phyloP scores from a whole-genome alignment of 2,888 invertebrate species.

The Hoplodrina blanda region DNA sequence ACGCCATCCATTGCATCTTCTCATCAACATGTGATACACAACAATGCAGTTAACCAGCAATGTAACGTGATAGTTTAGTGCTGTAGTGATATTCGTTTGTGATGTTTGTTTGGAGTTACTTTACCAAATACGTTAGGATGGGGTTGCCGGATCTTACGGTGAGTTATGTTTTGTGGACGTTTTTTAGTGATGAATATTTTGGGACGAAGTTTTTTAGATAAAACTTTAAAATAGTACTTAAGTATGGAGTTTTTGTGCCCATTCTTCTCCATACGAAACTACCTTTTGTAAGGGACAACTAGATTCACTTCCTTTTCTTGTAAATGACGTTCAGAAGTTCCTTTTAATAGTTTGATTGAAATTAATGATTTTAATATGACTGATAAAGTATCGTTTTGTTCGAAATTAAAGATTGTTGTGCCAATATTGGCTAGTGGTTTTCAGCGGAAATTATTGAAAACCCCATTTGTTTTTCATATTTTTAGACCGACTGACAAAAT shows the following conservation, averaged over 20 bases:
- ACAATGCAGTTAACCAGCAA: conserved; percentile 40
- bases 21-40: conserved; percentile 60
- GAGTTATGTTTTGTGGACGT: conserved; percentile 69
- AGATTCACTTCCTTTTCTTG: too few relatives aligned
- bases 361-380: too few relatives aligned
- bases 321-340: too few relatives aligned
- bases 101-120: conserved; percentile 85
- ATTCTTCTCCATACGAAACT: too few relatives aligned
- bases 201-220: not conserved
- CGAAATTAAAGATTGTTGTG: not conserved
- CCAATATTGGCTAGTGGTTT: not conserved
- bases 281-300: too few relatives aligned
- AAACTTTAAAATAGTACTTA: too few relatives aligned
- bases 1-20: conserved; percentile 56
- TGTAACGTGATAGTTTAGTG: conserved; percentile 68
- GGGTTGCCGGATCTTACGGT: conserved; percentile 88
- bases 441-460: not conserved
- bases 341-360: too few relatives aligned
- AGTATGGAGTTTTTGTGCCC: too few relatives aligned
- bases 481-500: not conserved
- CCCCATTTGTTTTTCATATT: not conserved
- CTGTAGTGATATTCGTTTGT: conserved; percentile 69
- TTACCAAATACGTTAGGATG: conserved; percentile 83
- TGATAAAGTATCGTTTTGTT: not conserved
- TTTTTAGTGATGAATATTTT: conserved; percentile 27